Percentiles rank a stretch among this genome's conserved stretches.
Evolutionary conservation across 2,888 invertebrate genomes (phyloP).

Genomic region (Drosophila robusta): DNA sequence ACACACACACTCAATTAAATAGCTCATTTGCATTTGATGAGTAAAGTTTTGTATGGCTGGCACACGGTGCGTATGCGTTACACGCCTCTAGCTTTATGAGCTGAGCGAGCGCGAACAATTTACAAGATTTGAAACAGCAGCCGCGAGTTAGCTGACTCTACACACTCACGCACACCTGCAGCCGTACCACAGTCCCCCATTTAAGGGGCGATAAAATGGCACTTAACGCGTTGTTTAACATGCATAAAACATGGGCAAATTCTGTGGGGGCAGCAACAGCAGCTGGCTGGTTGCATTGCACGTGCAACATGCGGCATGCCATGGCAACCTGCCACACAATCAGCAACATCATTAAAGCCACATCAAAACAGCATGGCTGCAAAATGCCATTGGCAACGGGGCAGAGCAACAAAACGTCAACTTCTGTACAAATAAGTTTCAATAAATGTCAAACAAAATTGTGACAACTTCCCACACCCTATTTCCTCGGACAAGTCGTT

Average conservation of each 20-base stretch:
- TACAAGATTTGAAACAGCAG: constrained; percentile 14
- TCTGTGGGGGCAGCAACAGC: constrained; percentile 13
- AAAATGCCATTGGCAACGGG: constrained; percentile 32
- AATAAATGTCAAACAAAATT: constrained; percentile 72
- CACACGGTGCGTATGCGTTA: constrained; percentile 30
- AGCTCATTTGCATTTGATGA: constrained; percentile 46
- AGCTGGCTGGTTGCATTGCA: constrained; percentile 16
- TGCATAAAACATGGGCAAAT: constrained; percentile 50
- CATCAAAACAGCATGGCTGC: constrained; percentile 23
- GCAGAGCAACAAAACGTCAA: constrained; percentile 37
- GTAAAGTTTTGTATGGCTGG: constrained; percentile 34
- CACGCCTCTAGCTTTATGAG: constrained; percentile 6
- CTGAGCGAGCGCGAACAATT: constrained; percentile 10
- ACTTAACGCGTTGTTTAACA: constrained; percentile 42
- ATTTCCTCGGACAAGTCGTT: background rate
- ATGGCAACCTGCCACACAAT: constrained; percentile 37
- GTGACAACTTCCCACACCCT: constrained; percentile 29
- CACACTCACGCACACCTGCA: background rate
- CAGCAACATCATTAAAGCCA: constrained; percentile 44
- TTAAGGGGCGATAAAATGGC: constrained; percentile 31
- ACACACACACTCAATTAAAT: constrained; percentile 38
- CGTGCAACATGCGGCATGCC: constrained; percentile 30
- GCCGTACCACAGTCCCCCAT: background rate
- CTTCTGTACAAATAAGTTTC: constrained; percentile 58
- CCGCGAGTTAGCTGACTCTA: background rate